Evolutionary conservation across 2,888 invertebrate species (phyloP), one percentile per base, ranked within the genome.

Genomic region (Philonicus albiceps): DNA sequence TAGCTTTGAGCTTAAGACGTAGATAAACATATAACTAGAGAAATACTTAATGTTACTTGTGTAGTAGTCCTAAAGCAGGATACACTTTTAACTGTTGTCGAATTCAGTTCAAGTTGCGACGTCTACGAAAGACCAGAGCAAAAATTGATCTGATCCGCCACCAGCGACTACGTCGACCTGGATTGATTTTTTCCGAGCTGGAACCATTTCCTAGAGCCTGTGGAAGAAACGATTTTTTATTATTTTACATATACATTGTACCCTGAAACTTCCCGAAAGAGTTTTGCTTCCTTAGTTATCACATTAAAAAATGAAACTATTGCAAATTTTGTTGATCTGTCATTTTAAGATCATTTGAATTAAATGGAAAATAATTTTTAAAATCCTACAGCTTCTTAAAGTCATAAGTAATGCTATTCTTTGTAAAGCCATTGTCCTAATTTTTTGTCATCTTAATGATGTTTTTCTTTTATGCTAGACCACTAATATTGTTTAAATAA

Each of bases 121-220:
- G 90, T 86, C 92, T 90, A 37, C 92, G 90, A 89, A 97, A 97
- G 88, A 97, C 96, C 88, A 97, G 94, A 81, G 96, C 96, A 91
- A 97, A 96, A 90, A 97, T 96, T 89, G 96, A 96, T 90, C 97
- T 94, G 87, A 97, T 93, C 22, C 97, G 94, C 93, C 96, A 95
- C 97, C 97, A 97, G 88, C 96, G 95, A 88, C 96, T 95, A 88
- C 96, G 95, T 81, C 96, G 95, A 53, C 94, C 94, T 8, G 92
- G 90, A 88, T 93, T 92, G 40, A 93, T 90, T 89, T 92, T 93
- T 86, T 92, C 93, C 0, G 92, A 92, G 88, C 93, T 93, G 78
- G 93, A 93, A 87, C 94, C 92, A 86, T 90, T 94, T 86, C 94
- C 91, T 34, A 94, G 93, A 4, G 93, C 92, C 93, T 94, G 78